Base-by-base conservation (phyloP, 1,140 invertebrate genomes). In the Steinernema khuongi region DNA sequence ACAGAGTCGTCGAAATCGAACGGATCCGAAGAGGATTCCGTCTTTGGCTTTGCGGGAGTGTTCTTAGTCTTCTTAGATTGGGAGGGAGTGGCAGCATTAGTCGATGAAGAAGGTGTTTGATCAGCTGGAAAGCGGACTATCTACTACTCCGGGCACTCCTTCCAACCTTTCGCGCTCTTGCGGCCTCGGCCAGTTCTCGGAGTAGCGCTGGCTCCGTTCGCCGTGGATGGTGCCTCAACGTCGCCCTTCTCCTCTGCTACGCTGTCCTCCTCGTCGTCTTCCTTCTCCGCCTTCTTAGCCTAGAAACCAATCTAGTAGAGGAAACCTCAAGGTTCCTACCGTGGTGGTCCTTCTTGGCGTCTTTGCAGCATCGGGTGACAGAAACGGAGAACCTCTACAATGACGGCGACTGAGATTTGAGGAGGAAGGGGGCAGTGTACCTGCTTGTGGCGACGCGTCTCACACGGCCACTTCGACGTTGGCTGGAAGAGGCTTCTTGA, bases 1-100 rank as follows among this genome's bases (percentile, higher is more conserved):
- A 73, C 32, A 32, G 81, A 72, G 0, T 72, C 68, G 30, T 79
- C 74, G 26, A 84, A 71, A 44, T 82, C 78, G 67, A 77, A 84
- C 4, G 82, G 82, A 77, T n/a, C n/a, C n/a, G n/a, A n/a, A n/a
- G n/a, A n/a, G n/a, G n/a, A n/a, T n/a, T n/a, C n/a, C n/a, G n/a
- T 83, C 82, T 26, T 75, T 44, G 4, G 28, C 77, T 14, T 70
- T 26, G 26, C 1, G 2, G 11, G 31, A 26, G n/a, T 18, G 22
- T 67, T 31, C 4, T 33, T n/a, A n/a, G n/a, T 29, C 71, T 31
- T 36, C 30, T 67, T 1, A 72, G 22, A 36, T 19, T 43, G 2
- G 66, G 22, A n/a, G 0, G 70, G 70, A 72, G 71, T 60, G n/a
- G n/a, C n/a, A n/a, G n/a, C n/a, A n/a, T n/a, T n/a, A n/a, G n/a